Evolutionary conservation across 23 tunicate species (phyloP), one percentile per base, ranked within the genome.

Genomic region (Oikopleura albicans): DNA sequence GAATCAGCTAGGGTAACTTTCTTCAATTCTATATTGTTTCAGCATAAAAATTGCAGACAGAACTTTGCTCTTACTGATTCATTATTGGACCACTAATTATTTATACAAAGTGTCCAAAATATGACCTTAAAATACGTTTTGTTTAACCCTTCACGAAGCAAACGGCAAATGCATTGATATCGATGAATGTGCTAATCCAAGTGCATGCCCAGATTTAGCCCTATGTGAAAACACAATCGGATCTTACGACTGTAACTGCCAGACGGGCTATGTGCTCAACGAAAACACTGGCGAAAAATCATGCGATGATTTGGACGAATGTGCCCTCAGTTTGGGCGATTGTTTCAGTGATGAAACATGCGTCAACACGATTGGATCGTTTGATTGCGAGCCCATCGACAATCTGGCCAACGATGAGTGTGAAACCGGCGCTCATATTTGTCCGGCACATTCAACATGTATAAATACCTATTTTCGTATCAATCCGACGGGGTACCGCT

Each of bases 241-340:
- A 34, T 71, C 79, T 27, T 71, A 22, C 31, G 79, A 71, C 33
- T 71, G 79, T 29, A 27, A 71, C 35, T 71, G 79, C 31, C 4
- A 12, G 4, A 29, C 27, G 37, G 79, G 79, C 2, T 71, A 12
- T 31, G 31, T 71, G 4, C 2, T 71, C 37, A 49, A 49, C 63
- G 63, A 49, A 49, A 29, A 71, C 31, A 37, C 4, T 12, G 37
- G 33, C 33, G 79, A 71, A 29, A 8, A 8, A 8, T 8, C 22
- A 8, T 71, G 79, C 31, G 37, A 71, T 2, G 79, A 71, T 71
- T 34, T 71, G 36, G 79, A 71, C 79, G 79, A 71, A 29, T 71
- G 79, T 29, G 28, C 37, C 33, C 4, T 16, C 33, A 16, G 37
- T 29, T 2, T 71, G 33, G 4, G 31, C 37, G 79, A 12, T 71